phyloP scores from a whole-genome alignment of 2,888 invertebrate genomes.

The Rotaria socialis region DNA sequence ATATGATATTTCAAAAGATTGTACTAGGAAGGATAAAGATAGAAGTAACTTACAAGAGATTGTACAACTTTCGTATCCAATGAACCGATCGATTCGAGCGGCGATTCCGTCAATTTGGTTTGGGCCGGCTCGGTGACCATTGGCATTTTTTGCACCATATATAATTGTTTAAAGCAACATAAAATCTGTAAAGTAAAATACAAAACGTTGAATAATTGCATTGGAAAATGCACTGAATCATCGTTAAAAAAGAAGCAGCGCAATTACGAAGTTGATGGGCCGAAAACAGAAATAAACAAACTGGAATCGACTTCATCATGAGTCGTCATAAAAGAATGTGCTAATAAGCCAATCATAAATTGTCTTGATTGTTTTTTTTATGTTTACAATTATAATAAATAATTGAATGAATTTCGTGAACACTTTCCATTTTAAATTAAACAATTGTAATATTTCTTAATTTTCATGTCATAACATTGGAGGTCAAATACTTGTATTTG shows the following conservation, averaged over 20 bases:
- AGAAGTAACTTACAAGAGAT: background rate
- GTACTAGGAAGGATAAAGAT: background rate
- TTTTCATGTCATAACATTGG: no score
- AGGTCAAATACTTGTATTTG: background rate
- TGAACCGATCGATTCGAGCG: background rate
- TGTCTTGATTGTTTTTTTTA: background rate
- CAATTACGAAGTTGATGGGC: no score
- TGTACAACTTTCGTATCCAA: slow-evolving; percentile 12
- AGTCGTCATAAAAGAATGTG: background rate
- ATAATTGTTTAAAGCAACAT: background rate
- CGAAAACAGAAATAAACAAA: background rate
- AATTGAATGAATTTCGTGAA: no score
- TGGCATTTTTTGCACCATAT: slow-evolving; percentile 37
- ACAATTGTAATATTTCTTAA: no score
- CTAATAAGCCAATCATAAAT: background rate
- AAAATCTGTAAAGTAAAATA: background rate
- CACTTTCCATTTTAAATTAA: no score
- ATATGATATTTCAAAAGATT: background rate
- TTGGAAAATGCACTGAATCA: no score
- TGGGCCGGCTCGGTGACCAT: slow-evolving; percentile 26
- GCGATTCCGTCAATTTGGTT: slow-evolving; percentile 16
- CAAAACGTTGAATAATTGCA: no score
- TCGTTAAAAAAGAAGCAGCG: no score
- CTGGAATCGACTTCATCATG: background rate
- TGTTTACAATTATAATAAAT: background rate